These are phyloP conservation scores for Nemoura dubitans DNA, from an alignment of 2,888 invertebrate species.

Conservation along the genomic window DNA sequence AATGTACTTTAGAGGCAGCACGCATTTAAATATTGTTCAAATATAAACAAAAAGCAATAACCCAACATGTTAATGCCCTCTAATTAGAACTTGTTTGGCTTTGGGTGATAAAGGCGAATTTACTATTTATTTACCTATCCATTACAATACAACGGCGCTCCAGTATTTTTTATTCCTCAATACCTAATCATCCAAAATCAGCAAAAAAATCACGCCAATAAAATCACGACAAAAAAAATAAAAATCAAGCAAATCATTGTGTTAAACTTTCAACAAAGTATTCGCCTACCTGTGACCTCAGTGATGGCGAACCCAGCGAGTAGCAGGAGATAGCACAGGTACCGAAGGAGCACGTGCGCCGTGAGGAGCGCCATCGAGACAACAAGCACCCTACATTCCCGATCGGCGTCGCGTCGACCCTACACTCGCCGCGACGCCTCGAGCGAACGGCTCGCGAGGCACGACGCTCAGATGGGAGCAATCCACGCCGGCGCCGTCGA, in stretches of 20 bases:
- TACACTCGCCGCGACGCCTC: not conserved
- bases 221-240: too few relatives aligned
- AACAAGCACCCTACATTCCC: constrained; percentile 1
- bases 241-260: not conserved
- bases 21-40: too few relatives aligned
- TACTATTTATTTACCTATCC: too few relatives aligned
- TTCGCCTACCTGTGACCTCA: constrained; percentile 18
- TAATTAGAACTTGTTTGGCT: too few relatives aligned
- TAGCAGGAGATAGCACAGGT: not conserved
- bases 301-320: constrained; percentile 23
- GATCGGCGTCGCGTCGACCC: not conserved
- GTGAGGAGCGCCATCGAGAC: constrained; percentile 15
- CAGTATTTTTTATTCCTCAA: too few relatives aligned
- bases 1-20: too few relatives aligned
- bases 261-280: not conserved
- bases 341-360: constrained; percentile 27
- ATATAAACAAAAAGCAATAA: too few relatives aligned
- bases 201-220: too few relatives aligned
- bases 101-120: too few relatives aligned
- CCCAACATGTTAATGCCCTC: too few relatives aligned
- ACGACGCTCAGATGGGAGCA: not conserved
- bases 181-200: too few relatives aligned
- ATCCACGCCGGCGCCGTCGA: constrained; percentile 10
- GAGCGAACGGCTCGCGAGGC: not conserved
- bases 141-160: too few relatives aligned